A percentile compares a stretch with the other conserved stretches of the same genome.
Evolutionary conservation across 2,888 invertebrate genomes (phyloP).

Genomic region (Leucania comma): DNA sequence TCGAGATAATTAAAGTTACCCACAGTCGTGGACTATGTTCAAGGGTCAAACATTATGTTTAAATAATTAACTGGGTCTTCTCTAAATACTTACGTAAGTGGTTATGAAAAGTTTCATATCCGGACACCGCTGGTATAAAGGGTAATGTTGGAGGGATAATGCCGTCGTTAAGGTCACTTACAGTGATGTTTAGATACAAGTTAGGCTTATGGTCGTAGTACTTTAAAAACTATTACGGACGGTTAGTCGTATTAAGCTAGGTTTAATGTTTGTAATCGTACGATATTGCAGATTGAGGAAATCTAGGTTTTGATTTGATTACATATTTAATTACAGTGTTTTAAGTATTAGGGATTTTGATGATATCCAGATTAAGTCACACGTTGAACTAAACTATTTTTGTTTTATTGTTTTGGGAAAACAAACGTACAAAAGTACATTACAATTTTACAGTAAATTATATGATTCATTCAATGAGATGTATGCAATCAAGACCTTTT

Average conservation of each 20-base stretch:
- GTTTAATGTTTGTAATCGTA: constrained; percentile 32
- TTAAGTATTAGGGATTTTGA: neutral
- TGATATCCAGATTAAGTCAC: neutral
- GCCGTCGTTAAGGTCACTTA: constrained; percentile 58
- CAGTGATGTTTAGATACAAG: constrained; percentile 55
- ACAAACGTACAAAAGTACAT: no score
- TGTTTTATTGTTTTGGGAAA: no score
- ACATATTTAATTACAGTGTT: neutral
- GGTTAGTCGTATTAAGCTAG: constrained; percentile 35
- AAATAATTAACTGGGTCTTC: constrained; percentile 66
- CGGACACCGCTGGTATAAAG: constrained; percentile 42
- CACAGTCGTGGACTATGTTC: constrained; percentile 67
- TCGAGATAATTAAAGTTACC: constrained; percentile 77
- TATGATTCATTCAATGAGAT: no score
- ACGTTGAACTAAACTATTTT: neutral
- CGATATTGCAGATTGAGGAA: constrained; percentile 19
- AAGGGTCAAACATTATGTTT: constrained; percentile 71
- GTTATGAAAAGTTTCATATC: constrained; percentile 68
- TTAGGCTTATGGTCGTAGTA: constrained; percentile 47
- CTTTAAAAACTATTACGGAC: constrained; percentile 63
- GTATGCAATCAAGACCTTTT: no score
- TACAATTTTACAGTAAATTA: no score
- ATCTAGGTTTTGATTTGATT: constrained; percentile 6
- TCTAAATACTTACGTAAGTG: constrained; percentile 64
- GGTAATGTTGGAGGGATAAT: constrained; percentile 58